Evolutionary conservation across 1,140 invertebrate species (phyloP), one percentile per base, ranked within the genome.

Genomic region (Anastrepha obliqua): DNA sequence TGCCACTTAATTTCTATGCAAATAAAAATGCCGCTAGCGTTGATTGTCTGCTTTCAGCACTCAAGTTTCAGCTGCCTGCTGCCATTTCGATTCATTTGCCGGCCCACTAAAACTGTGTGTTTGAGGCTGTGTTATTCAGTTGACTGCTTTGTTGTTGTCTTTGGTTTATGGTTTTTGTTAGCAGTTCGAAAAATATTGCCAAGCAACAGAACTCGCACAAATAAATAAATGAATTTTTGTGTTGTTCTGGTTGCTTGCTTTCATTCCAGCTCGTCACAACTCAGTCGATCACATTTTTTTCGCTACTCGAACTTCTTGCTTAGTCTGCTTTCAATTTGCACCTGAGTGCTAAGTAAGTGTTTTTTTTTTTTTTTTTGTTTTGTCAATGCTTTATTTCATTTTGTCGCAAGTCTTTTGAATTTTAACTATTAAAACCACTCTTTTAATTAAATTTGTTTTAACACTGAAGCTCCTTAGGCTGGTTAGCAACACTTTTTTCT

Each of bases 301-400:
- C 39, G 74, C 47, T 81, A 11, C 44, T 81, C 74, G 47, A 55
- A 81, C 17, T 81, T 20, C 74, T 81, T 51, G 44, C n/a, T 20
- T 55, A 20, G 74, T 81, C 47, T 81, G 74, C 47, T 55, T 51
- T n/a, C 87, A 70, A 88, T 88, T 88, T 42, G 81, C 87, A 88
- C 81, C 64, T 44, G 29, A 39, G 81, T 88, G 87, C 85, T 86
- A 88, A 86, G 2, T 47, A 67, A 67, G 44, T 87, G 29, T 60
- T 86, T 13, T 67, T 67, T 70, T 60, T 20, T 62, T 29, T 29
- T 60, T 86, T 13, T 67, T 67, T n/a, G n/a, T n/a, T 87, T 60
- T 20, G 60, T 39, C 17, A 86, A 86, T 15, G 55, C 62, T 42
- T 86, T 86, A 86, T 62, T 86, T 51, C 29, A 42, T 60, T 62